Conservation (phyloP, 1,140 invertebrate species). For the Atopsyche davidsoni region DNA sequence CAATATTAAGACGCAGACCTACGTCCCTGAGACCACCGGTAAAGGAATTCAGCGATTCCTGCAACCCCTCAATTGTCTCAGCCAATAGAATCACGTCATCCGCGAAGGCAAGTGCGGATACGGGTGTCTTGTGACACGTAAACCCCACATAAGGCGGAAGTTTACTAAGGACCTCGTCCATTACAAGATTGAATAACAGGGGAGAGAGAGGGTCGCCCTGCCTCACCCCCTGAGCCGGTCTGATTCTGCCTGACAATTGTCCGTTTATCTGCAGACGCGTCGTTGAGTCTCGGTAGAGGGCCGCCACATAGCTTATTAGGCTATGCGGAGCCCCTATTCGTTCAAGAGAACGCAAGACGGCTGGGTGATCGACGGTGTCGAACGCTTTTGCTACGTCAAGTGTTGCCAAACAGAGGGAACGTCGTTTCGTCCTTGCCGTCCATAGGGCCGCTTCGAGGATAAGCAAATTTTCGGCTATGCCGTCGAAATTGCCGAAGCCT, state of each 20-base stretch:
- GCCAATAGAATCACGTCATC: slow-evolving; percentile 40
- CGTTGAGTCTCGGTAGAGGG: slow-evolving; percentile 22
- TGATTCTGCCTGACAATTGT: slow-evolving; percentile 24
- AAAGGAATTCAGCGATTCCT: not conserved
- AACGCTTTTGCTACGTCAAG: slow-evolving; percentile 37
- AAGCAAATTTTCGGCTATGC: too few relatives aligned
- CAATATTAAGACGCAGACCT: slow-evolving; percentile 27
- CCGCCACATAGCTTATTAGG: slow-evolving; percentile 29
- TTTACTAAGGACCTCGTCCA: slow-evolving; percentile 36
- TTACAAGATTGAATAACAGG: slow-evolving; percentile 44
- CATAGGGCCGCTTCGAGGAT: slow-evolving; percentile 33
- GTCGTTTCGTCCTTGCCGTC: slow-evolving; percentile 29
- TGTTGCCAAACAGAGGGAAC: slow-evolving; percentile 32
- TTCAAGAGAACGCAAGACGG: slow-evolving; percentile 30
- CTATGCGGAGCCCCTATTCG: slow-evolving; percentile 25
- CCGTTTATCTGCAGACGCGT: slow-evolving; percentile 30
- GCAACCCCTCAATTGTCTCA: slow-evolving; percentile 24
- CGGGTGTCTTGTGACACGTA: slow-evolving; percentile 12
- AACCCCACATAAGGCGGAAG: slow-evolving; percentile 32
- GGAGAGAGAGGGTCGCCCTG: slow-evolving; percentile 49
- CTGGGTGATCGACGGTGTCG: slow-evolving; percentile 36
- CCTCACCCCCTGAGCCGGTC: slow-evolving; percentile 39
- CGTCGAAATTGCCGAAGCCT: slow-evolving; percentile 31
- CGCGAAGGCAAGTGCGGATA: slow-evolving; percentile 37
- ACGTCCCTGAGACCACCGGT: not conserved